Base-by-base conservation (phyloP, 1,140 invertebrate genomes). In the Drosophila elegans region DNA sequence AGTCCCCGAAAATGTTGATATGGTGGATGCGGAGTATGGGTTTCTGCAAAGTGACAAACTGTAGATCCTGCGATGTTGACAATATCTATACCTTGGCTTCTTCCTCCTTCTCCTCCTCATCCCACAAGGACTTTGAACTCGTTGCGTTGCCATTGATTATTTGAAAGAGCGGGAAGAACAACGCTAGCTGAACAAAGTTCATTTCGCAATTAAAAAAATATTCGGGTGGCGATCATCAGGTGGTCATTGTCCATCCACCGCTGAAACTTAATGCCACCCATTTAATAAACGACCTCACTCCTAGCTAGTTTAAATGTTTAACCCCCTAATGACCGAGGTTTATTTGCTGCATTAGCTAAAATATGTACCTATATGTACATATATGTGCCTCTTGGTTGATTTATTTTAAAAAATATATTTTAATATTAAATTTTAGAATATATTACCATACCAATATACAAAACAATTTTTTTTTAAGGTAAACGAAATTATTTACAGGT, bases 1-100 rank as follows among this genome's bases (percentile, higher is more conserved):
- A 42, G 3, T 88, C 84, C 2, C 76, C 76, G 27, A 56, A 61
- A 0, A 77, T 52, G 13, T 63, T 69, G 27, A 88, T 59, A 13
- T 69, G 55, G 2, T 62, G 60, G 3, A 86, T 75, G 0, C 29
- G 42, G 1, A 76, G 3, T 0, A 29, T 61, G 12, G 48, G 53
- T 21, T 9, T 42, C 81, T 85, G 32, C 7, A 72, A 76, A 16
- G 3, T 0, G 2, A 10, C 0, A 16, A 9, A 11, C 13, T 36
- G 3, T 71, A 39, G 27, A 11, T 39, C 0, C 12, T 2, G 3
- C 11, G 4, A 0, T n/a, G 7, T 1, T 2, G 0, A 27, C 5
- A 0, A 0, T 1, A 0, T 11, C 10, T 4, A 34, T 75, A 76
- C 73, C 61, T 76, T 41, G 0, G 0, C 41, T 9, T 51, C 13